Percentiles rank a stretch among this genome's conserved stretches.
Evolutionary conservation across 1,140 invertebrate species (phyloP).

Genomic region (Cardiocondyla obscurior): DNA sequence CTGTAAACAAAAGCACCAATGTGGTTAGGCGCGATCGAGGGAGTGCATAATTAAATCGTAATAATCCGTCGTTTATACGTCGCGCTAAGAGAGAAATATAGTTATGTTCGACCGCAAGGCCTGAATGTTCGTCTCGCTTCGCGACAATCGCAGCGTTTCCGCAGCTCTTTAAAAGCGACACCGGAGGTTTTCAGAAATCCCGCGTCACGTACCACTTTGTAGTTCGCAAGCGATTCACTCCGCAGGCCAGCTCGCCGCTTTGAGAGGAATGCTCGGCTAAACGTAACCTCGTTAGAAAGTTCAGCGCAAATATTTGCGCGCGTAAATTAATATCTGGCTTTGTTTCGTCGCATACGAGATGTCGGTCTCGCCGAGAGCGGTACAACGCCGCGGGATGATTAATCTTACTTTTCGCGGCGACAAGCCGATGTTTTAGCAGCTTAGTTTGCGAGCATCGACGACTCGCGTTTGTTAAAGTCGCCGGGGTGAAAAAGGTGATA

Average conservation of each 20-base stretch:
- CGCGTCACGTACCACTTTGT: constrained; percentile 28
- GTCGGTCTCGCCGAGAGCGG: neutral
- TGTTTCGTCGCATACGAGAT: constrained; percentile 10
- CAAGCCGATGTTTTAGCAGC: neutral
- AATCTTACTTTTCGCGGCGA: constrained; percentile 23
- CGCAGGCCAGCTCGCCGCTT: constrained; percentile 11
- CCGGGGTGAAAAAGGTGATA: neutral
- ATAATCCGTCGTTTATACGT: neutral
- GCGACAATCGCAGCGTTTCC: too few relatives aligned
- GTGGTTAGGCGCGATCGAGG: neutral
- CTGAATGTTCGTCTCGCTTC: too few relatives aligned
- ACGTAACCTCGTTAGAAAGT: constrained; percentile 52
- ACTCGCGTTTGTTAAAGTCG: neutral
- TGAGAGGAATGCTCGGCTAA: constrained; percentile 40
- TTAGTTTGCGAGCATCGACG: neutral
- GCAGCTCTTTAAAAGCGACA: neutral
- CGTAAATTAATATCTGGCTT: constrained; percentile 54
- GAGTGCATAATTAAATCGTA: neutral
- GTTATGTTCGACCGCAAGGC: too few relatives aligned
- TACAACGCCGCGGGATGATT: neutral
- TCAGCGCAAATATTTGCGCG: constrained; percentile 36
- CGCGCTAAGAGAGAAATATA: too few relatives aligned
- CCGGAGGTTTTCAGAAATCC: constrained; percentile 15
- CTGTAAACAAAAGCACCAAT: constrained; percentile 37
- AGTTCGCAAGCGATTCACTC: constrained; percentile 21